These are phyloP conservation scores for Arge pagana DNA, from an alignment of 2,888 invertebrate species.

Conservation along the genomic window DNA sequence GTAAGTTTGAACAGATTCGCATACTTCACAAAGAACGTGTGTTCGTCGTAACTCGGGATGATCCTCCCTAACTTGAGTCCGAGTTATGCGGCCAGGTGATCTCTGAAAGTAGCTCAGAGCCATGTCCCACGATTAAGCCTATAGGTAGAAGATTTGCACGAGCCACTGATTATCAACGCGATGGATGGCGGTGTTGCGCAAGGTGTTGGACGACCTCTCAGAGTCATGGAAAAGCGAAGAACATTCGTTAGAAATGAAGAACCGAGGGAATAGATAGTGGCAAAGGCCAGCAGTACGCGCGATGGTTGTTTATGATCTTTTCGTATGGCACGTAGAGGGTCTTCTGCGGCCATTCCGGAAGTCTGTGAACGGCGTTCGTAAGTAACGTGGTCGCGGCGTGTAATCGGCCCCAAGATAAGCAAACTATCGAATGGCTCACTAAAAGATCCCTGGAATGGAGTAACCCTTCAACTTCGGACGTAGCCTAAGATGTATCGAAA, in stretches of 20 bases:
- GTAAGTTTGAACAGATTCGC: no score
- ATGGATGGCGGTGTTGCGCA: no score
- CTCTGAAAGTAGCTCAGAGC: not conserved
- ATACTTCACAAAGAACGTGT: no score
- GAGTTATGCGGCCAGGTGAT: constrained; percentile 1
- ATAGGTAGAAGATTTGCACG: no score
- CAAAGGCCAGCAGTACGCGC: no score
- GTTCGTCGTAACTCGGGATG: constrained; percentile 3
- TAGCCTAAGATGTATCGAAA: constrained; percentile 10
- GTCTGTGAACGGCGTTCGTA: constrained; percentile 6
- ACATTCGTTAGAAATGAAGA: no score
- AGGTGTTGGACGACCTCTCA: no score
- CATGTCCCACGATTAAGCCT: no score
- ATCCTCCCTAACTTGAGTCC: constrained; percentile 7
- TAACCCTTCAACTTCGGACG: constrained; percentile 1
- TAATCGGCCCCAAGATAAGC: constrained; percentile 16
- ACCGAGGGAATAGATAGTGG: no score
- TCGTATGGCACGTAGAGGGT: constrained; percentile 1
- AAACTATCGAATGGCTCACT: constrained; percentile 17
- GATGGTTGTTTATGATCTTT: constrained; percentile 10
- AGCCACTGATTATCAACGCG: no score
- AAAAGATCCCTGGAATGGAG: constrained; percentile 15
- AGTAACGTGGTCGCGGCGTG: constrained; percentile 7
- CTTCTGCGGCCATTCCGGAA: constrained; percentile 3
- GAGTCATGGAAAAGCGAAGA: no score